These are phyloP conservation scores for Parazoanthus swiftii DNA, from an alignment of 92 coral and sea anemone genomes.

Conservation along the genomic window DNA sequence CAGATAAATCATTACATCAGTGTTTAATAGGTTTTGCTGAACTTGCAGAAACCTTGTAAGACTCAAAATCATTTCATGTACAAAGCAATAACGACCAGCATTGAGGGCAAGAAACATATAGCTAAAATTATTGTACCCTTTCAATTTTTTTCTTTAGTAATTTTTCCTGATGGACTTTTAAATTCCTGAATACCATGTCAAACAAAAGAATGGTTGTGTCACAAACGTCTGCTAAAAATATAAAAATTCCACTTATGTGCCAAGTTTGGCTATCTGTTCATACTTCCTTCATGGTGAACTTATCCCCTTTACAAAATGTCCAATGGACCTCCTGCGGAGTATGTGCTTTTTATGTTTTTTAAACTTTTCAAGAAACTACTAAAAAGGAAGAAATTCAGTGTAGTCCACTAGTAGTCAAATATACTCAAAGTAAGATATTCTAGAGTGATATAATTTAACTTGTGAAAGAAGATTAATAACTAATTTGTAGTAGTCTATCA, in stretches of 20 bases:
- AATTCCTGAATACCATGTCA: slow-evolving; percentile 19
- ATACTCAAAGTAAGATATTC: slow-evolving; percentile 11
- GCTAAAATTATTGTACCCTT: neutral
- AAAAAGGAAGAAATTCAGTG: neutral
- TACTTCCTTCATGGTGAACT: slow-evolving; percentile 19
- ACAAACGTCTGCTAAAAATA: neutral
- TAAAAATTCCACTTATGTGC: slow-evolving; percentile 6
- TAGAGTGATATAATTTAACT: slow-evolving; percentile 19
- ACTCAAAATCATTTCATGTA: slow-evolving; percentile 7
- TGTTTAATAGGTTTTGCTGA: slow-evolving; percentile 18
- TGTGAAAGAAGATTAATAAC: slow-evolving; percentile 5
- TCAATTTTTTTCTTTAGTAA: slow-evolving; percentile 3
- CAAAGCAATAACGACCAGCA: neutral
- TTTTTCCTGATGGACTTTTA: slow-evolving; percentile 1
- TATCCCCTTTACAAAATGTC: neutral
- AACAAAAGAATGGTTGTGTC: neutral
- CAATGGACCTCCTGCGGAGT: slow-evolving; percentile 17
- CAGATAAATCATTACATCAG: slow-evolving; percentile 11
- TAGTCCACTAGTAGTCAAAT: neutral
- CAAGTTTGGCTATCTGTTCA: slow-evolving; percentile 24
- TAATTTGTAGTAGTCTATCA: slow-evolving; percentile 7
- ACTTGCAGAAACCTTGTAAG: neutral
- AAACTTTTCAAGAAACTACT: slow-evolving; percentile 2
- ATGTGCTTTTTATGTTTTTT: neutral
- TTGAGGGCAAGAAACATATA: slow-evolving; percentile 10